Conservation (phyloP, 2,113 vertebrate genomes). For the Tachycineta bicolor region DNA sequence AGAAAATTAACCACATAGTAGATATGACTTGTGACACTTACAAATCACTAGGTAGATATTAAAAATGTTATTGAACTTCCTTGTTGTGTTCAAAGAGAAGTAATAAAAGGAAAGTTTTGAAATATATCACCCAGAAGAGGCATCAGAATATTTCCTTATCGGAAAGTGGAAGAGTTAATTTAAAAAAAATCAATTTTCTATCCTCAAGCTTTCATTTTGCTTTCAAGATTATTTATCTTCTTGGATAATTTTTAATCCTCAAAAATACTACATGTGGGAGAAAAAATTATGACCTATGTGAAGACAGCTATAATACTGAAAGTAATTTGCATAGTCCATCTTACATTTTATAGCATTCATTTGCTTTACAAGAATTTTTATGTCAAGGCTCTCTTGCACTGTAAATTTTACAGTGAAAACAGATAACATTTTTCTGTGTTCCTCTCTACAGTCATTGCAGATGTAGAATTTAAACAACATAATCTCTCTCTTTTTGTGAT, state of each 20-base stretch:
- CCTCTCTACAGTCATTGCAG: not conserved
- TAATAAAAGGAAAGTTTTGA: not conserved
- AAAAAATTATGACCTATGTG: not conserved
- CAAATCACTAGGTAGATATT: not conserved
- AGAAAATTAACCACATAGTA: not conserved
- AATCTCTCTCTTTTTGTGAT: not conserved
- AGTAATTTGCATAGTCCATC: not conserved
- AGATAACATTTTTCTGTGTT: not conserved
- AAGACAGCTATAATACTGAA: not conserved
- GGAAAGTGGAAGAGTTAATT: not conserved
- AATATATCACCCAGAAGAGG: not conserved
- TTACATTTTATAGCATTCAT: not conserved
- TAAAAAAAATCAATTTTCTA: not conserved
- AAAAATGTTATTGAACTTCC: not conserved
- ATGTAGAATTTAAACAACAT: not conserved
- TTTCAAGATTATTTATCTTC: not conserved
- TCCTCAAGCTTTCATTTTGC: not conserved
- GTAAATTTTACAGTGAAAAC: not conserved
- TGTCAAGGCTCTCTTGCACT: not conserved
- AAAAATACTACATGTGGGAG: not conserved
- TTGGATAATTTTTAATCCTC: not conserved
- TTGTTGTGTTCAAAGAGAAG: not conserved
- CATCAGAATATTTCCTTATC: not conserved
- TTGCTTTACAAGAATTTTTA: not conserved
- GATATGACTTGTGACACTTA: not conserved